phyloP scores from a whole-genome alignment of 2,888 invertebrate genomes.

The Norana najaformis region DNA sequence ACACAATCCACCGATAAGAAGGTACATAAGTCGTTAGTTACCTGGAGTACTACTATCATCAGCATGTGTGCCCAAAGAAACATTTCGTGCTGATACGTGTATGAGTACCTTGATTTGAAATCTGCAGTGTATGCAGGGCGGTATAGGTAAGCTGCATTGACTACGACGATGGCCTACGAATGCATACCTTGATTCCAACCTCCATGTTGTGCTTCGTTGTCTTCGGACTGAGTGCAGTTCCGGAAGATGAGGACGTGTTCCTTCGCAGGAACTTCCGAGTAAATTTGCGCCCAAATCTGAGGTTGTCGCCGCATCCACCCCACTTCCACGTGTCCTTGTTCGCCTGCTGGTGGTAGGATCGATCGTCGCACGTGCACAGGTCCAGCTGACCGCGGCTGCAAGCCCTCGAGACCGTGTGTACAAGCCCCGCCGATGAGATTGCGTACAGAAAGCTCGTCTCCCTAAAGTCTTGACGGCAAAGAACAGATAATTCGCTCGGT shows the following conservation, averaged over 20 bases:
- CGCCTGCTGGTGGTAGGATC: conserved; percentile 20
- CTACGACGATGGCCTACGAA: neutral
- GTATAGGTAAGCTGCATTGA: too few relatives aligned
- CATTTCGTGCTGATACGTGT: too few relatives aligned
- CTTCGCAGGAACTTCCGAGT: conserved; percentile 92
- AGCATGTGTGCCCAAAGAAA: neutral
- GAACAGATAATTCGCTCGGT: neutral
- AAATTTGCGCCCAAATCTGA: conserved; percentile 90
- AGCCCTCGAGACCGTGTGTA: neutral
- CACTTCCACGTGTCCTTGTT: conserved; percentile 72
- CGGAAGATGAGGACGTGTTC: conserved; percentile 75
- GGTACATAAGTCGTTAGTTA: too few relatives aligned
- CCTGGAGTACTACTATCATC: neutral
- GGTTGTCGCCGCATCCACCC: conserved; percentile 96
- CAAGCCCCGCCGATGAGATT: neutral
- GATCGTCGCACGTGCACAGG: conserved; percentile 18
- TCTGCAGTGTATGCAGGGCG: too few relatives aligned
- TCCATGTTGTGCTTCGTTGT: neutral
- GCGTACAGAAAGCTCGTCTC: conserved; percentile 22
- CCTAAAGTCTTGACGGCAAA: neutral
- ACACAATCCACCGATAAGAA: too few relatives aligned
- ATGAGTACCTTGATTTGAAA: too few relatives aligned
- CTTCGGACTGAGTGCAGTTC: neutral
- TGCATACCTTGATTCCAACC: conserved; percentile 20
- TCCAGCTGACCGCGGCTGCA: conserved; percentile 21